These are phyloP conservation scores for Pampusana beccarii DNA, from an alignment of 2,113 vertebrate species.

Conservation along the genomic window DNA sequence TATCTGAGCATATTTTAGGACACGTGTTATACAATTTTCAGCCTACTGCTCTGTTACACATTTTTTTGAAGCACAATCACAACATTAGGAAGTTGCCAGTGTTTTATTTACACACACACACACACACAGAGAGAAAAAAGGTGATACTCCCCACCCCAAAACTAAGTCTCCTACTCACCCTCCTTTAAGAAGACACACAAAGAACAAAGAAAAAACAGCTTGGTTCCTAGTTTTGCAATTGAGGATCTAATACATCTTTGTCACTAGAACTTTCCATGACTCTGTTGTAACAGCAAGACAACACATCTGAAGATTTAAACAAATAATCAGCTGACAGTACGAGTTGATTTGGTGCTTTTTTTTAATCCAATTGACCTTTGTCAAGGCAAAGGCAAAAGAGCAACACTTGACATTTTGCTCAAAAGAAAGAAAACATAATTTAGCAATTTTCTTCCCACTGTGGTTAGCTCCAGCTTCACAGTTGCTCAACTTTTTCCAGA, in stretches of 20 bases:
- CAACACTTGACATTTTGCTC: slow-evolving; percentile 70
- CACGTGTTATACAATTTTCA: neutral
- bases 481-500: slow-evolving; percentile 71
- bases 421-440: slow-evolving; percentile 71
- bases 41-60: neutral
- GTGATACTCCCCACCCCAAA: neutral
- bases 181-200: neutral
- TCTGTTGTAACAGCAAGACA: slow-evolving; percentile 49
- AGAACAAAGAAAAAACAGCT: neutral
- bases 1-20: neutral
- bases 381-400: slow-evolving; percentile 66
- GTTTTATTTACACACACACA: neutral
- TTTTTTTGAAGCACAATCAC: neutral
- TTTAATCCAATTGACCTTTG: slow-evolving; percentile 69
- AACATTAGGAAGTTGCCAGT: neutral
- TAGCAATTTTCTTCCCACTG: slow-evolving; percentile 56
- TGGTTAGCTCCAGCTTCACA: slow-evolving; percentile 14
- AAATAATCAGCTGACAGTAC: slow-evolving; percentile 39
- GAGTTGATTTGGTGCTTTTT: slow-evolving; percentile 21
- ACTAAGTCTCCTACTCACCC: neutral
- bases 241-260: neutral
- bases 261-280: slow-evolving; percentile 38
- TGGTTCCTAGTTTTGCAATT: neutral
- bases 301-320: slow-evolving; percentile 46
- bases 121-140: neutral